phyloP scores from a whole-genome alignment of 2,113 vertebrate genomes.

The Plecotus auritus region DNA sequence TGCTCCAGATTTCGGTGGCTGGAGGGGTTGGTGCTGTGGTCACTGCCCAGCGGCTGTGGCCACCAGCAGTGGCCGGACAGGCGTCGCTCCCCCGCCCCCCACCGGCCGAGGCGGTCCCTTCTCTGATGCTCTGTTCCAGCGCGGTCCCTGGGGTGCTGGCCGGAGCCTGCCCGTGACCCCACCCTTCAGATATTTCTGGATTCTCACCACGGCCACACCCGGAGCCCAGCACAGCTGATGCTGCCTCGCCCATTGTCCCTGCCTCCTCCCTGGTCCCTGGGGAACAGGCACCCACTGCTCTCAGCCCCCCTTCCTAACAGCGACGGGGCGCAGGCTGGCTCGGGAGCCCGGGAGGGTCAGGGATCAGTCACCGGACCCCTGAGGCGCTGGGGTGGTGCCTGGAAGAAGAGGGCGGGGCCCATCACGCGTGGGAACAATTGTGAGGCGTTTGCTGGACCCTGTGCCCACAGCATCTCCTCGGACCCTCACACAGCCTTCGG shows the following conservation, averaged over 20 bases:
- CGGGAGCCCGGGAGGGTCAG: fast-evolving
- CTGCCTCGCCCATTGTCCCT: background rate
- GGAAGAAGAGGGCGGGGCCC: too few species aligned
- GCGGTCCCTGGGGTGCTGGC: constrained; percentile 16
- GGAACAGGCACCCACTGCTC: background rate
- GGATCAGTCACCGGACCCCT: background rate
- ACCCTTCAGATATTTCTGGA: constrained; percentile 61
- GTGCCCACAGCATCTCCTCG: fast-evolving
- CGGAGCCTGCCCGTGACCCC: constrained; percentile 17
- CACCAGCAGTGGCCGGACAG: background rate
- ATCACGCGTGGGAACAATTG: fast-evolving
- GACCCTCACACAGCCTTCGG: background rate
- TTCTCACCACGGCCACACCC: constrained; percentile 2
- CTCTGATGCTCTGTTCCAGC: background rate
- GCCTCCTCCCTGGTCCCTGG: background rate
- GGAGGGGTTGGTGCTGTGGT: background rate
- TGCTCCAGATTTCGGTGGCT: background rate
- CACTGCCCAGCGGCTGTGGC: background rate
- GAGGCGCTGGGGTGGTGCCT: background rate
- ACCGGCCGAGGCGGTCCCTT: background rate
- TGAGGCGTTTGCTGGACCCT: background rate
- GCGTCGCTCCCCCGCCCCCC: background rate
- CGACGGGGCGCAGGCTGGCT: background rate
- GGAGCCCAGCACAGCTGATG: constrained; percentile 6
- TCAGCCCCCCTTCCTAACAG: too few species aligned